A percentile compares a stretch with the other conserved stretches of the same genome.
These are phyloP conservation scores for Agrilus cyanescens DNA, from an alignment of 2,888 invertebrate genomes.

Conservation along the genomic window DNA sequence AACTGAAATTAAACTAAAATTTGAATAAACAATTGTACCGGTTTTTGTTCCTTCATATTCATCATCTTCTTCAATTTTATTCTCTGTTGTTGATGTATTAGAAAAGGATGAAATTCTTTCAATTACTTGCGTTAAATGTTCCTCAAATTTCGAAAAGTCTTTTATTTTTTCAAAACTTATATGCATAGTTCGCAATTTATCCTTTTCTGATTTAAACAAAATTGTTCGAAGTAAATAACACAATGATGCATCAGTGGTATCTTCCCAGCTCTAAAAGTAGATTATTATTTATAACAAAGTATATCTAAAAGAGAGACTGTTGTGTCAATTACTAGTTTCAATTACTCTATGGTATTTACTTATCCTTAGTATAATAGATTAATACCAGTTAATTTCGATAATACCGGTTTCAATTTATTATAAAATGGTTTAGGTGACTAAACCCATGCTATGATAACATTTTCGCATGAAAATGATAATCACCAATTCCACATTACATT, in stretches of 20 bases:
- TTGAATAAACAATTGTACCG: background rate
- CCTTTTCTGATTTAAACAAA: conserved; percentile 52
- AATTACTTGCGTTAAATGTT: conserved; percentile 30
- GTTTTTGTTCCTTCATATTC: conserved; percentile 2
- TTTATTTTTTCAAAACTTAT: conserved; percentile 34
- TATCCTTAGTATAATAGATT: no score
- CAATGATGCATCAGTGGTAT: conserved; percentile 54
- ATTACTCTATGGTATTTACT: background rate
- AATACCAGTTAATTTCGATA: no score
- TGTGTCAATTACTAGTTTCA: no score
- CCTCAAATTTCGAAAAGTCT: conserved; percentile 30
- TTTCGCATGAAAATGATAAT: no score
- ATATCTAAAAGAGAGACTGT: no score
- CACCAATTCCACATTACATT: no score
- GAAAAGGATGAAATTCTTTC: conserved; percentile 22
- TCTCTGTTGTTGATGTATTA: background rate
- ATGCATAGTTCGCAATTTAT: conserved; percentile 44
- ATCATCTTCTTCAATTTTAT: background rate
- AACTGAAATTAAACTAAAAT: background rate
- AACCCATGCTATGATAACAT: no score
- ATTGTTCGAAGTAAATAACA: conserved; percentile 51
- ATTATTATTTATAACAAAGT: no score
- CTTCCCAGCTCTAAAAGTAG: conserved; percentile 73
- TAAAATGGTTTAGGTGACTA: no score
- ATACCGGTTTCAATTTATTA: no score